Evolutionary conservation across 1,140 invertebrate genomes (phyloP), one percentile per base, ranked within the genome.

Genomic region (Drosophila setifemur): DNA sequence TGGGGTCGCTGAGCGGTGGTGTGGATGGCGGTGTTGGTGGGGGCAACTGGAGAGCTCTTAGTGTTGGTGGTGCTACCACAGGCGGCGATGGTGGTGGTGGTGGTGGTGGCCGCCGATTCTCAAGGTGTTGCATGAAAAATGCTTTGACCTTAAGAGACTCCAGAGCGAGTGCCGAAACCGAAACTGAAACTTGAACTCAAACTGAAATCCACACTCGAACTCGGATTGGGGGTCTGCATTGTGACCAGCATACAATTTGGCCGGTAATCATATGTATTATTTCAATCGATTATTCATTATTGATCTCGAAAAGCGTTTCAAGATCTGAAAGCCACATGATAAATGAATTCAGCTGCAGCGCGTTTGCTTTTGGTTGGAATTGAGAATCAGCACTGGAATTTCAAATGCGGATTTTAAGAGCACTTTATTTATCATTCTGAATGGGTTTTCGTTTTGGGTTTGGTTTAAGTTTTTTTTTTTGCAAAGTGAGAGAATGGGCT

Each of bases 91-190:
- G 12, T 44, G 35, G 23, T 28, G 35, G 28, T 31, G 61, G 18
- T 9, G 37, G 16, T 49, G 55, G 29, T 58, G 43, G 28, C 53
- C 58, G 68, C 42, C 44, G 61, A 50, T 67, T 42, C 66, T 71
- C 76, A 81, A 81, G 76, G 76, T 81, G 76, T 81, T 81, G 76
- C 71, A 75, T 82, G 77, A 63, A 76, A 79, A 76, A 75, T 48
- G 44, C 44, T 70, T 58, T 81, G 76, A 81, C 76, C 76, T 81
- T 81, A 81, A 55, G 60, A 35, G 33, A 18, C 33, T 70, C 37
- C 4, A 12, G 21, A n/a, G n/a, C n/a, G n/a, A n/a, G n/a, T n/a
- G n/a, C n/a, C n/a, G n/a, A n/a, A n/a, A n/a, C n/a, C n/a, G n/a
- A n/a, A n/a, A n/a, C n/a, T n/a, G n/a, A n/a, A 14, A 37, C 21